phyloP scores from a whole-genome alignment of 2,113 vertebrate species.

The Panthera leo region DNA sequence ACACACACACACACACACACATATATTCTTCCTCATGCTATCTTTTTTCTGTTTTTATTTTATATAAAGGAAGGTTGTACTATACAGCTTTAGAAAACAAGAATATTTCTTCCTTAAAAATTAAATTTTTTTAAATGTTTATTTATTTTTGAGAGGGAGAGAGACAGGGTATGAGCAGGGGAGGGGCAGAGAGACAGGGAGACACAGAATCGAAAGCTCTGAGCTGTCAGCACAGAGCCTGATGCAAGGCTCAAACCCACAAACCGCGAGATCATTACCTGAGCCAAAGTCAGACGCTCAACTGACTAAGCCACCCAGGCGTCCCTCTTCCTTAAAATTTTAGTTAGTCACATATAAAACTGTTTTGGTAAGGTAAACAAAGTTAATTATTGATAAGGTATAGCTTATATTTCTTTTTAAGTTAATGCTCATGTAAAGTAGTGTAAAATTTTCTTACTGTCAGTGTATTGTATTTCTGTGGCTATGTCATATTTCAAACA shows the following conservation, averaged over 20 bases:
- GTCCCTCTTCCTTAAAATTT: background rate
- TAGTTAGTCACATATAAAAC: background rate
- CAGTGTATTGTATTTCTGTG: background rate
- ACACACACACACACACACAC: too few relatives aligned
- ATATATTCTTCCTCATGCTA: background rate
- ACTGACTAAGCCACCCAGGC: too few relatives aligned
- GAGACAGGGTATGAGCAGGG: too few relatives aligned
- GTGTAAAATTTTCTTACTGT: background rate
- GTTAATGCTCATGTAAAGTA: background rate
- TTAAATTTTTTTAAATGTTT: too few relatives aligned
- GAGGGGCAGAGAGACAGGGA: too few relatives aligned
- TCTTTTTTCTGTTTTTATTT: background rate
- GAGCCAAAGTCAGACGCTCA: too few relatives aligned
- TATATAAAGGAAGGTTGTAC: background rate
- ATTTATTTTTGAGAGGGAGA: too few relatives aligned
- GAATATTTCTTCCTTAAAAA: background rate
- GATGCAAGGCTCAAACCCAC: too few relatives aligned
- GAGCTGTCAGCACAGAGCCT: too few relatives aligned
- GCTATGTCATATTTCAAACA: background rate
- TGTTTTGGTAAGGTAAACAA: background rate
- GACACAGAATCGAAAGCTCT: too few relatives aligned
- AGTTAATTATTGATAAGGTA: background rate
- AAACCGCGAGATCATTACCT: too few relatives aligned
- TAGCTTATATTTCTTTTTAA: background rate
- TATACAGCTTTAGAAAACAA: constrained; percentile 24